phyloP scores from a whole-genome alignment of 2,113 vertebrate genomes.

The Erythrocebus patas region DNA sequence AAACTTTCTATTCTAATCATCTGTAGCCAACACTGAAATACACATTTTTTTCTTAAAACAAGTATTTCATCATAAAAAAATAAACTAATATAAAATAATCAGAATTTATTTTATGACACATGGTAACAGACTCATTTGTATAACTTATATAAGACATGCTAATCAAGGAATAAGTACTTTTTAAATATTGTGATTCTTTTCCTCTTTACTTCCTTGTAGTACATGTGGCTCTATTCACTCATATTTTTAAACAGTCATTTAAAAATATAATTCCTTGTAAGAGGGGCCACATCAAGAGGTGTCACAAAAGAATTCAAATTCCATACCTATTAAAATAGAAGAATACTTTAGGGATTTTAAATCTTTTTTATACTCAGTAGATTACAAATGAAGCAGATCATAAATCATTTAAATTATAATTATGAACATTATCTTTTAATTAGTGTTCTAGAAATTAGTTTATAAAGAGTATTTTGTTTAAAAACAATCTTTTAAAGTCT shows the following conservation, averaged over 20 bases:
- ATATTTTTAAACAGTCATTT: neutral
- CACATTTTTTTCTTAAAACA: neutral
- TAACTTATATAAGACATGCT: neutral
- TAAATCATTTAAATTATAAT: constrained; percentile 55
- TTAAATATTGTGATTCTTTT: neutral
- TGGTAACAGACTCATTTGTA: neutral
- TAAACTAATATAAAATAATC: neutral
- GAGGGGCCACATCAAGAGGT: neutral
- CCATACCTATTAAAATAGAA: constrained; percentile 23
- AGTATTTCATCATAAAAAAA: neutral
- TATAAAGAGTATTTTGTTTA: constrained; percentile 56
- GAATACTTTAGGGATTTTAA: constrained; percentile 33
- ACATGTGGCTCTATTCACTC: neutral
- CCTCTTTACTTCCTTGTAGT: neutral
- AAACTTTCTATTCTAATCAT: neutral
- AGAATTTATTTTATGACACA: neutral
- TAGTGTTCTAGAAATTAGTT: constrained; percentile 51
- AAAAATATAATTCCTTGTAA: neutral
- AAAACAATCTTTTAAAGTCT: constrained; percentile 53
- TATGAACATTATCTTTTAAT: constrained; percentile 66
- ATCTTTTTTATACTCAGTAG: constrained; percentile 28
- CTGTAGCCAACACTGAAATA: neutral
- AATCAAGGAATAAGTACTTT: neutral
- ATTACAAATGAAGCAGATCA: constrained; percentile 42
- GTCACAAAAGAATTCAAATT: neutral